Percentiles rank a stretch among this genome's conserved stretches.
These are phyloP conservation scores for Rhopalosiphum maidis DNA, from an alignment of 1,140 invertebrate species.

Conservation along the genomic window DNA sequence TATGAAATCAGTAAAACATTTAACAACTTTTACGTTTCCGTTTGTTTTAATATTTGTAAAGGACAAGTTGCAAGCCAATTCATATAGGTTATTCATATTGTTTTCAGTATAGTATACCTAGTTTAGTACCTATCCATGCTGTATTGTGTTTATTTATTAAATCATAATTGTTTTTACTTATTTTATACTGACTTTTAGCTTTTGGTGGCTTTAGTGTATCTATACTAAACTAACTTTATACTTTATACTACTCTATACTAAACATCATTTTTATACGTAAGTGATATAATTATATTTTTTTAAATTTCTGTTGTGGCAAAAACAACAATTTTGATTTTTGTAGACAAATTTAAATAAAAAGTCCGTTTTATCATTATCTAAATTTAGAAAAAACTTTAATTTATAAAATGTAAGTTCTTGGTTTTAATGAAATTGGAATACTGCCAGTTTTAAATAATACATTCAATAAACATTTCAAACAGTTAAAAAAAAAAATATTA, in stretches of 20 bases:
- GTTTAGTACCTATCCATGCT: not conserved
- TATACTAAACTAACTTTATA: not conserved
- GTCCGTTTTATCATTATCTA: not conserved
- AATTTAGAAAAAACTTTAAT: conserved; percentile 18
- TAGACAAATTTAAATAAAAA: not conserved
- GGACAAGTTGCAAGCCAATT: not conserved
- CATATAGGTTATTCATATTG: not conserved
- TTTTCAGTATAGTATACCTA: not conserved
- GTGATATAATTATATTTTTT: not conserved
- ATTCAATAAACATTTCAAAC: not conserved
- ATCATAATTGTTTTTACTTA: not conserved
- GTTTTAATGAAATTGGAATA: conserved; percentile 17
- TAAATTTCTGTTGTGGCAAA: not conserved
- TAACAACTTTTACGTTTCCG: not conserved
- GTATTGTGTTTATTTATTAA: conserved; percentile 2
- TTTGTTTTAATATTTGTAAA: not conserved
- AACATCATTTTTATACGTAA: not conserved
- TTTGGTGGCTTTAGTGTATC: not conserved
- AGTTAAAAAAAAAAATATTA: not conserved
- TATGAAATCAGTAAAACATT: not conserved
- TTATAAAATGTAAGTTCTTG: not conserved
- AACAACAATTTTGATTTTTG: not conserved
- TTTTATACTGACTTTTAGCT: not conserved
- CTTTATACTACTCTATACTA: too few relatives aligned
- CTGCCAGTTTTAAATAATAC: not conserved